Conservation (phyloP, 1,140 invertebrate species). For the Vanessa atalanta region DNA sequence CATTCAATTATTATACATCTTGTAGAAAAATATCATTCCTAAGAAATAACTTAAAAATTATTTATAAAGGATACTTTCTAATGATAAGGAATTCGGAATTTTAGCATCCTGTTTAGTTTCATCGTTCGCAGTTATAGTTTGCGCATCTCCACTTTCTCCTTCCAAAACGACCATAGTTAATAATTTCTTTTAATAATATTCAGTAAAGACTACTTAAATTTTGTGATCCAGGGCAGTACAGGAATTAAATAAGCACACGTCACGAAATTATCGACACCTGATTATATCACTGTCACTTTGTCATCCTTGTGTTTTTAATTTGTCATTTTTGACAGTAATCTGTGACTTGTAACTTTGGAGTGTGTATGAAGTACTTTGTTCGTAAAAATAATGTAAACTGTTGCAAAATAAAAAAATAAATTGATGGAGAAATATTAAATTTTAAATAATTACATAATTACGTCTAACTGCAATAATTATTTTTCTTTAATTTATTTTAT, state of each 20-base stretch:
- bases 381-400: too few species aligned
- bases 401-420: too few species aligned
- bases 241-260: conserved; percentile 34
- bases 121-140: conserved; percentile 54
- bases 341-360: conserved; percentile 2
- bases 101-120: conserved; percentile 60
- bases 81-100: conserved; percentile 54
- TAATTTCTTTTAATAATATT: conserved; percentile 17
- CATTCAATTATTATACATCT: too few species aligned
- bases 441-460: too few species aligned
- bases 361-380: too few species aligned
- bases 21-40: background rate
- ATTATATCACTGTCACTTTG: conserved; percentile 4
- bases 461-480: too few species aligned
- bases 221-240: background rate
- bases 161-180: conserved; percentile 64
- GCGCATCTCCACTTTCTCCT: conserved; percentile 63
- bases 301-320: background rate
- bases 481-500: too few species aligned
- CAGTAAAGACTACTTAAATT: background rate
- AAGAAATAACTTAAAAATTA: background rate
- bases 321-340: background rate
- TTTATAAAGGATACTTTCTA: conserved; percentile 76
- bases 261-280: conserved; percentile 28
- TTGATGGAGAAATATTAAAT: too few species aligned